Base-by-base conservation (phyloP, 2,797 vertebrate species). In the Cirrhinus molitorella region DNA sequence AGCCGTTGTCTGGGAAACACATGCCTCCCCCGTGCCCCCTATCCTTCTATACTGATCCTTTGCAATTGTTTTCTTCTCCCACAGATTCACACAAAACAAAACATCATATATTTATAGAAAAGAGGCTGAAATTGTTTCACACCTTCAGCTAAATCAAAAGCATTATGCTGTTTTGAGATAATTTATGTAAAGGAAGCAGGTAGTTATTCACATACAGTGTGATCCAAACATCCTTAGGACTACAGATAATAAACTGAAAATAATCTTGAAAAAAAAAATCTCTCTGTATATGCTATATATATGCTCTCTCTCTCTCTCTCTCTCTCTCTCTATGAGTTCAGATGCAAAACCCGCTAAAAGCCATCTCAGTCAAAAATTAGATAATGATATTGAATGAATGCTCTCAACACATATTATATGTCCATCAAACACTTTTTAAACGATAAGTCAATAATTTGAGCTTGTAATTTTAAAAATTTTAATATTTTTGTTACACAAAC, bases 1-100 rank as follows among this genome's bases (percentile, higher is more conserved):
- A 81, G 51, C 57, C 53, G 89, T 90, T 90, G 89, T 87, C 85
- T 88, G 55, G 88, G 89, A 85, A 90, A 89, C 89, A 63, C 59
- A 81, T 19, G 51, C 81, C 79, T 79, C 85, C 72, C 71, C 71
- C 59, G 23, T 79, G 83, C 79, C 81, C 83, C 73, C 72, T 53
- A 68, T 31, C 59, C 81, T 76, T 65, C 78, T 66, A 77, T 81
- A 75, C 72, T 83, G 85, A 86, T 83, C 79, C 83, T 81, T 85
- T 34, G 67, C 49, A 66, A 80, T 34, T 72, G 66, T 83, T 51
- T 72, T 82, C 66, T 82, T 85, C 80, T 75, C 63, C 80, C 79
- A 80, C 79, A 75, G 71, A 43, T 61, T 80, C n/a, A 78, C 68
- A 71, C 73, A 78, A 68, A 68, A 77, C n/a, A 55, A 40, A 79